Evolutionary conservation across 1,140 invertebrate genomes (phyloP).

Genomic region (Hylaeus anthracinus): DNA sequence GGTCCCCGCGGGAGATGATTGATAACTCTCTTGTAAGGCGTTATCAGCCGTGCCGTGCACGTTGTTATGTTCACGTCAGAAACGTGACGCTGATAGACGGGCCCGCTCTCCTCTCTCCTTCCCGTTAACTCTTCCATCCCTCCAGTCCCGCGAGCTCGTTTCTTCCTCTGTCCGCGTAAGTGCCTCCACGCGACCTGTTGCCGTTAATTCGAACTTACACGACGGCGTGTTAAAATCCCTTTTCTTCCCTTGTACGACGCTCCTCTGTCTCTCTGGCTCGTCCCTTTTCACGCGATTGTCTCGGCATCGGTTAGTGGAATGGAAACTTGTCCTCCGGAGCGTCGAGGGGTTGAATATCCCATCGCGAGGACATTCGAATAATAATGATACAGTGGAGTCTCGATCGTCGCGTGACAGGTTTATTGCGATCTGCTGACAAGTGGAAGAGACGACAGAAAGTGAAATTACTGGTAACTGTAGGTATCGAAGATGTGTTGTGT

Average conservation of each 20-base stretch:
- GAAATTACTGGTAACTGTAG: no score
- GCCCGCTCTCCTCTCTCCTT: constrained; percentile 28
- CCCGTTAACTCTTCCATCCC: constrained; percentile 3
- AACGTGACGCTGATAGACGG: constrained; percentile 61
- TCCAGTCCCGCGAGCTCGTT: constrained; percentile 13
- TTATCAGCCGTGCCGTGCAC: constrained; percentile 67
- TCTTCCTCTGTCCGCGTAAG: constrained; percentile 11
- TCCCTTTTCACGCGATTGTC: neutral
- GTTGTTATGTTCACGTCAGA: constrained; percentile 69
- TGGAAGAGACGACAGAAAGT: no score
- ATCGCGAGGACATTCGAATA: no score
- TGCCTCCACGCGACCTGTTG: constrained; percentile 56
- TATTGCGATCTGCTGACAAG: no score
- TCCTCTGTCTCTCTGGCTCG: neutral
- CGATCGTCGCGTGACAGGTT: no score
- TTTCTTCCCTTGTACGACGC: constrained; percentile 9
- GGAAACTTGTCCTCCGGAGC: neutral
- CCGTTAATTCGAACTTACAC: constrained; percentile 69
- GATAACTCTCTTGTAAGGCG: constrained; percentile 68
- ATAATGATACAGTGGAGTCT: no score
- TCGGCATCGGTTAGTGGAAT: neutral
- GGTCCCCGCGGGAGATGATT: constrained; percentile 64
- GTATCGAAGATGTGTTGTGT: no score
- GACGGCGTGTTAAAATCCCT: constrained; percentile 54
- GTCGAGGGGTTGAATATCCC: no score